Percentiles rank a stretch among this genome's conserved stretches.
Conservation (phyloP, 1,140 invertebrate species). For the Saccostrea cuccullata region DNA sequence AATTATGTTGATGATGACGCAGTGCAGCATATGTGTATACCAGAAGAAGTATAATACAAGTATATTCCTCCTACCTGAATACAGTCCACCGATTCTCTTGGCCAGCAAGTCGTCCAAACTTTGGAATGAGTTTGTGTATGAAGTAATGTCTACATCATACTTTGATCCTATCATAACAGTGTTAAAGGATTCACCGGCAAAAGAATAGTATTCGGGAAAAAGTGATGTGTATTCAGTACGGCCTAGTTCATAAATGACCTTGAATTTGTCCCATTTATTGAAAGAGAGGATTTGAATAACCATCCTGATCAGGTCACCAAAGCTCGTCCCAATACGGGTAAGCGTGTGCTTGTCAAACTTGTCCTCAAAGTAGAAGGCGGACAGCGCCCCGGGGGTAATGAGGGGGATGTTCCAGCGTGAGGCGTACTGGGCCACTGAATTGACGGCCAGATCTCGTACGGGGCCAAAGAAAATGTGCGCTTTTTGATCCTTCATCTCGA, state of each 20-base stretch:
- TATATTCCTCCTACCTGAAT: neutral
- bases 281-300: neutral
- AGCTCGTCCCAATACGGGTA: slow-evolving; percentile 64
- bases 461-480: slow-evolving; percentile 89
- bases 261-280: slow-evolving; percentile 79
- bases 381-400: slow-evolving; percentile 90
- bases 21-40: too few species aligned
- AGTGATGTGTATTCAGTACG: neutral
- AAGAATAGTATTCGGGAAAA: neutral
- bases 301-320: neutral
- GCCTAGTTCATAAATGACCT: slow-evolving; percentile 84
- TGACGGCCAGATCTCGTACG: slow-evolving; percentile 93
- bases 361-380: slow-evolving; percentile 84
- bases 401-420: slow-evolving; percentile 92
- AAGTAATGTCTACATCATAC: neutral
- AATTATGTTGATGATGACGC: too few species aligned
- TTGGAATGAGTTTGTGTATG: neutral
- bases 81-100: neutral
- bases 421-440: slow-evolving; percentile 92
- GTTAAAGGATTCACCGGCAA: neutral
- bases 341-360: slow-evolving; percentile 66
- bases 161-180: neutral
- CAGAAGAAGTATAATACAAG: too few species aligned
- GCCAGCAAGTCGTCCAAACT: neutral
- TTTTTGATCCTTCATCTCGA: slow-evolving; percentile 68